These are phyloP conservation scores for Anticlea derivata DNA, from an alignment of 2,888 invertebrate genomes.

Conservation along the genomic window DNA sequence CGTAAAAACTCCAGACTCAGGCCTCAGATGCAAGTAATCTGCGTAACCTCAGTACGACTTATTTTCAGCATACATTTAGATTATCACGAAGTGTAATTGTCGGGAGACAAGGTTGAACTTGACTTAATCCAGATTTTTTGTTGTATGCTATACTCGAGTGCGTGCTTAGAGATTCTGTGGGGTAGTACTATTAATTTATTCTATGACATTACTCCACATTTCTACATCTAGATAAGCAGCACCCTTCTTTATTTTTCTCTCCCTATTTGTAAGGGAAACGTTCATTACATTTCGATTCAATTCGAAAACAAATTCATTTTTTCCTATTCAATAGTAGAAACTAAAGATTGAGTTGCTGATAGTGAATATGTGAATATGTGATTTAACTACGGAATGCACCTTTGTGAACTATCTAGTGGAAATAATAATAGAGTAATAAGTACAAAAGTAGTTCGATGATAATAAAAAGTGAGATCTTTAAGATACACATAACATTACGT, in stretches of 20 bases:
- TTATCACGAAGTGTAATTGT: no score
- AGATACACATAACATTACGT: constrained; percentile 18
- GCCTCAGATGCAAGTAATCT: no score
- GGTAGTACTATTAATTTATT: constrained; percentile 1
- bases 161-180: background rate
- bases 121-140: no score
- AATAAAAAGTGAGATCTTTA: constrained; percentile 29
- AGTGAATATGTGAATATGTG: constrained; percentile 57
- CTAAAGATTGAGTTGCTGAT: constrained; percentile 70
- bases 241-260: constrained; percentile 73
- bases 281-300: constrained; percentile 79
- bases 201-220: constrained; percentile 63
- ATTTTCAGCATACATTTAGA: no score
- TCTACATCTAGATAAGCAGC: constrained; percentile 78
- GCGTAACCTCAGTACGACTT: no score
- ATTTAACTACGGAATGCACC: constrained; percentile 60
- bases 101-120: no score
- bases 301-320: constrained; percentile 76
- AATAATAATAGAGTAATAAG: constrained; percentile 41
- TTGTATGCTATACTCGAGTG: no score
- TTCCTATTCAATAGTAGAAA: constrained; percentile 63
- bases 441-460: constrained; percentile 31
- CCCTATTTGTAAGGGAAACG: constrained; percentile 65
- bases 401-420: constrained; percentile 45
- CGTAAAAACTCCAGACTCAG: no score